Percentiles rank a stretch among this genome's conserved stretches.
Evolutionary conservation across 2,797 vertebrate genomes (phyloP).

Genomic region (Lithobates pipiens): DNA sequence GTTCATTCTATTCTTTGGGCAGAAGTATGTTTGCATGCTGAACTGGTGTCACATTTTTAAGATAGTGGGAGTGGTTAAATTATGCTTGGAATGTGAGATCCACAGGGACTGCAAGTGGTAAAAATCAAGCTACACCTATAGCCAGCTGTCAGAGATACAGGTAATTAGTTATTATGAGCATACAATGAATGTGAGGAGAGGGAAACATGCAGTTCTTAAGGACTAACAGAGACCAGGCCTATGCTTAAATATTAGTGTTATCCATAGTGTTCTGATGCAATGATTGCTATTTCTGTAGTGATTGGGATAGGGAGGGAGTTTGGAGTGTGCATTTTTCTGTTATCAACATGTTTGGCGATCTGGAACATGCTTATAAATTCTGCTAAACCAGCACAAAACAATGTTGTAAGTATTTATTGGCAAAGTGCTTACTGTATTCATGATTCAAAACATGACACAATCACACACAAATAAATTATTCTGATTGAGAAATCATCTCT

Average conservation of each 20-base stretch:
- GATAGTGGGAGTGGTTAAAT: conserved; percentile 55
- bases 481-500: no score
- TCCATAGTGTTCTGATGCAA: background rate
- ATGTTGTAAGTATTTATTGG: background rate
- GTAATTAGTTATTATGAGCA: conserved; percentile 46
- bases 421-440: background rate
- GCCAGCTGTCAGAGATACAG: conserved; percentile 55
- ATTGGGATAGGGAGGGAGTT: background rate
- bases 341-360: conserved; percentile 15
- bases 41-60: conserved; percentile 65
- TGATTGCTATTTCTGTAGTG: conserved; percentile 23
- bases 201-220: background rate
- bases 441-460: background rate
- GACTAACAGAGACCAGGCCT: conserved; percentile 21
- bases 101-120: conserved; percentile 41
- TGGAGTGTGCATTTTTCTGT: conserved; percentile 21
- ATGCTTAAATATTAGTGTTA: conserved; percentile 2
- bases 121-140: conserved; percentile 58
- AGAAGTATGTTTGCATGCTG: conserved; percentile 67
- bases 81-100: conserved; percentile 60
- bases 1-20: conserved; percentile 68
- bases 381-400: background rate
- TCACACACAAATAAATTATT: no score
- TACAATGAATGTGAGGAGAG: conserved; percentile 15
- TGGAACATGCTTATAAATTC: conserved; percentile 17